phyloP scores from a whole-genome alignment of 2,113 vertebrate species.

The Chlamydotis undulata region DNA sequence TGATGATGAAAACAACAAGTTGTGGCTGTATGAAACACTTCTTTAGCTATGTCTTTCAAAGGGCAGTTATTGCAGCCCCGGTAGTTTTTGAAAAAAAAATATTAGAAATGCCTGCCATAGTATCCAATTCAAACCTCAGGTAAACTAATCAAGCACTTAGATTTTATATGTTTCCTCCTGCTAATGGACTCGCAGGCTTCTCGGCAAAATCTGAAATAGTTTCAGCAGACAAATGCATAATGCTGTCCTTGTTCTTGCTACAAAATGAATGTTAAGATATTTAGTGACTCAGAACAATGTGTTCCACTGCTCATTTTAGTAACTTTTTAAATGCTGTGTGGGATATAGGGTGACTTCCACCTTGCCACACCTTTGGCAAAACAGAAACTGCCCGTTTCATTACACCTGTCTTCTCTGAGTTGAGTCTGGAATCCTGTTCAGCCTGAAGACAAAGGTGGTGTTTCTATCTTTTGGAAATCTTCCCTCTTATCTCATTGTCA shows the following conservation, averaged over 20 bases:
- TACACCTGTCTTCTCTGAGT: neutral
- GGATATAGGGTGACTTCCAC: neutral
- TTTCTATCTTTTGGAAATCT: neutral
- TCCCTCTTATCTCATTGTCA: neutral
- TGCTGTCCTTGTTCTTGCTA: neutral
- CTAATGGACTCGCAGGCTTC: neutral
- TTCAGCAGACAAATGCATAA: neutral
- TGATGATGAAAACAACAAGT: neutral
- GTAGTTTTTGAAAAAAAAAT: neutral
- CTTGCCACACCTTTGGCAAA: neutral
- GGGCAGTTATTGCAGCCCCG: neutral
- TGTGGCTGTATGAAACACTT: neutral
- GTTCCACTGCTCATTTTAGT: neutral
- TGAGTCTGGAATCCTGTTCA: neutral
- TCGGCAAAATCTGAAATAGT: neutral
- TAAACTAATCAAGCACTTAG: neutral
- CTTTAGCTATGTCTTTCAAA: neutral
- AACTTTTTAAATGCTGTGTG: neutral
- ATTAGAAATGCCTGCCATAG: neutral
- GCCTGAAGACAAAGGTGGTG: neutral
- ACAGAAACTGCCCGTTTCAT: neutral
- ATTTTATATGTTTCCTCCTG: neutral
- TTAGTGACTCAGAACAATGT: neutral
- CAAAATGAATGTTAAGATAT: neutral
- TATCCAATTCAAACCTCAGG: neutral